Evolutionary conservation across 2,113 vertebrate genomes (phyloP).

Genomic region (Megaceryle maxima): DNA sequence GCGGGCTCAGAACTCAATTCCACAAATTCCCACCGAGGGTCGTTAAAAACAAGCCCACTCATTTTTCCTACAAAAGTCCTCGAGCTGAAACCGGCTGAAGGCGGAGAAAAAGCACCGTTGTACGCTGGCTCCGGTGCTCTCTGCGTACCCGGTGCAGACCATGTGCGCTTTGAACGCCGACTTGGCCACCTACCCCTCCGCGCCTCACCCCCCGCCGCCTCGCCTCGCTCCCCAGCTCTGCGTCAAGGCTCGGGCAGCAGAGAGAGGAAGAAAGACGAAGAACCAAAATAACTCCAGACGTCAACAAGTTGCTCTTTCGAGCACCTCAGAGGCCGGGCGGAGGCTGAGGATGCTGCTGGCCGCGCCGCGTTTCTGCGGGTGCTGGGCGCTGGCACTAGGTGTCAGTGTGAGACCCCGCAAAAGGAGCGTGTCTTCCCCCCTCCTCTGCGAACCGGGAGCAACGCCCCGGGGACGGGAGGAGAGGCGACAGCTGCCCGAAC

Average conservation of each 20-base stretch:
- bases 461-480: neutral
- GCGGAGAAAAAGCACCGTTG: neutral
- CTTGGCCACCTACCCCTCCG: neutral
- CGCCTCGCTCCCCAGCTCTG: fast-evolving
- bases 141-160: neutral
- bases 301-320: neutral
- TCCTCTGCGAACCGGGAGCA: neutral
- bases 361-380: fast-evolving
- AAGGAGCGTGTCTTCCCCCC: neutral
- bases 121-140: fast-evolving
- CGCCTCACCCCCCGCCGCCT: too few species aligned
- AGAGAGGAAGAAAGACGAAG: neutral
- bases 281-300: fast-evolving
- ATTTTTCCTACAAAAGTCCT: neutral
- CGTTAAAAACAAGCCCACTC: neutral
- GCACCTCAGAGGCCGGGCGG: too few species aligned
- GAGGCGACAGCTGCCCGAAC: neutral
- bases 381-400: neutral
- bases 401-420: neutral
- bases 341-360: too few species aligned
- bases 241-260: neutral
- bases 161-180: fast-evolving
- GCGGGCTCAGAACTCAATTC: fast-evolving
- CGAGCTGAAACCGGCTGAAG: neutral
- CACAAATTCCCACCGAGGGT: neutral